A percentile compares a stretch with the other conserved stretches of the same genome.
Conservation (phyloP, 2,888 invertebrate species). For the Heliconius cydno region DNA sequence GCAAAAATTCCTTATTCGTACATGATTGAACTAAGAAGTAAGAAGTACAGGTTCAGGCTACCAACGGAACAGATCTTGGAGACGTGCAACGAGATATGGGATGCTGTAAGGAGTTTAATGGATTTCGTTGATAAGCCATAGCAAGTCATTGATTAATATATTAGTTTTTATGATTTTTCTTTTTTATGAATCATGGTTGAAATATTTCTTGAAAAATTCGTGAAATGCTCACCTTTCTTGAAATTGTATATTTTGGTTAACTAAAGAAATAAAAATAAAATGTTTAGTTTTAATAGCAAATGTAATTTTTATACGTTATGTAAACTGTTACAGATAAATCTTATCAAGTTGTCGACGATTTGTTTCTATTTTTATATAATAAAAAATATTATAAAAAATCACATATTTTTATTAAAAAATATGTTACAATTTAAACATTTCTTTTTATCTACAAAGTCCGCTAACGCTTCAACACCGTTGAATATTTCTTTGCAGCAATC, state of each 20-base stretch:
- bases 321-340: conserved; percentile 1
- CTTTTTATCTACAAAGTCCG: conserved; percentile 65
- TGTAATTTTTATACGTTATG: background rate
- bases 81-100: conserved; percentile 69
- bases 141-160: background rate
- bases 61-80: conserved; percentile 71
- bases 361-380: conserved; percentile 4
- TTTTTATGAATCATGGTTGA: background rate
- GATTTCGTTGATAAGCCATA: conserved; percentile 62
- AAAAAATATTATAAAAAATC: background rate
- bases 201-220: background rate
- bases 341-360: background rate
- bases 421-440: conserved; percentile 62
- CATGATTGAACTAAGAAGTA: conserved; percentile 74
- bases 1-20: conserved; percentile 77
- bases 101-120: conserved; percentile 68
- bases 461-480: conserved; percentile 66
- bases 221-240: background rate
- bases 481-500: conserved; percentile 69
- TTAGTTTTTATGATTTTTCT: background rate
- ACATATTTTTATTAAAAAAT: conserved; percentile 46
- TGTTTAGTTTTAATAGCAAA: background rate
- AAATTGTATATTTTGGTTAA: background rate
- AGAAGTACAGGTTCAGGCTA: conserved; percentile 65
- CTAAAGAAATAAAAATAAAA: background rate